These are phyloP conservation scores for Synchiropus splendidus DNA, from an alignment of 2,113 vertebrate genomes.

Conservation along the genomic window DNA sequence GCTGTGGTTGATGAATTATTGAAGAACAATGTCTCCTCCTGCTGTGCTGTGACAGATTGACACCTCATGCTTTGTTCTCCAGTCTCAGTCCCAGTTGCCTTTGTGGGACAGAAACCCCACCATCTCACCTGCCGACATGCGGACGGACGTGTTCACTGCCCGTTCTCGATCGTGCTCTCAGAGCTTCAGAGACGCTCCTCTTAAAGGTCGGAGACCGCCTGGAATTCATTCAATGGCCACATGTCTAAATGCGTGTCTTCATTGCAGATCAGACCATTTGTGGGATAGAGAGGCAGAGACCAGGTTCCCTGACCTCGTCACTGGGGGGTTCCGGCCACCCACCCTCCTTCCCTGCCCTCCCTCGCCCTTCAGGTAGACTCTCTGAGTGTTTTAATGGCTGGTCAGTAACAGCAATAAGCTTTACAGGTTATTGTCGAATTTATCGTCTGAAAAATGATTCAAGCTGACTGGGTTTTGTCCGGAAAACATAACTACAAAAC, in stretches of 20 bases:
- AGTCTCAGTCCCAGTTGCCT: conserved; percentile 66
- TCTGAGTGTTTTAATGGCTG: neutral
- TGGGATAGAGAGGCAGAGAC: conserved; percentile 66
- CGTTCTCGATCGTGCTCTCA: conserved; percentile 64
- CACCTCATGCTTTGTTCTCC: neutral
- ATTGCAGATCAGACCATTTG: conserved; percentile 59
- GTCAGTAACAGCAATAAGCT: no score
- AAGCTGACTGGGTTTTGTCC: no score
- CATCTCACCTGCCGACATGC: conserved; percentile 75
- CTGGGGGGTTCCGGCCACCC: conserved; percentile 53
- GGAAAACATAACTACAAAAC: no score
- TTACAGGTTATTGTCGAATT: no score
- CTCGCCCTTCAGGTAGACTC: conserved; percentile 67
- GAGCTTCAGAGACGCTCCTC: conserved; percentile 66
- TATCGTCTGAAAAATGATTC: no score
- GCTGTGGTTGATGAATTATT: conserved; percentile 44
- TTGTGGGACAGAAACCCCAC: conserved; percentile 68
- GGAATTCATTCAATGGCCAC: no score
- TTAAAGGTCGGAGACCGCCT: conserved; percentile 54
- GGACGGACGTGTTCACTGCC: conserved; percentile 77
- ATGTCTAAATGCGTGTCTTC: conserved; percentile 2
- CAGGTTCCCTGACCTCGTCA: conserved; percentile 59
- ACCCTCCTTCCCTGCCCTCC: conserved; percentile 68
- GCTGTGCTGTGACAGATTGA: conserved; percentile 9
- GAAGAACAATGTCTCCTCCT: conserved; percentile 26